phyloP scores from a whole-genome alignment of 2,888 invertebrate species.

The Limnephilus auricula region DNA sequence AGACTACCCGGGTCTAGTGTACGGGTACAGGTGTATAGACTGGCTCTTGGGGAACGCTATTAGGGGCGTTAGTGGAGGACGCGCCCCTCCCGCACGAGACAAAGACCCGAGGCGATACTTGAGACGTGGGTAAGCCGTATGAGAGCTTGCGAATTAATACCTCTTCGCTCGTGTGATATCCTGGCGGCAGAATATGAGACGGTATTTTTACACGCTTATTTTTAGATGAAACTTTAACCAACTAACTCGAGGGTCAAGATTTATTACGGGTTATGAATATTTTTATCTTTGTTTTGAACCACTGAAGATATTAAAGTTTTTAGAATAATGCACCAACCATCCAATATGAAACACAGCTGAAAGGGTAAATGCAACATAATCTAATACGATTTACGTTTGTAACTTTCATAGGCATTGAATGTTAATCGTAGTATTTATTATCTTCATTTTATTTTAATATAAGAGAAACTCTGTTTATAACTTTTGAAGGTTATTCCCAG shows the following conservation, averaged over 20 bases:
- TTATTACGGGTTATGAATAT: not conserved
- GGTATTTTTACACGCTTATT: constrained; percentile 21
- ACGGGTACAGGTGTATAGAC: constrained; percentile 28
- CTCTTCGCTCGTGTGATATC: constrained; percentile 40
- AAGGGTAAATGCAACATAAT: not conserved
- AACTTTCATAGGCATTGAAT: no score
- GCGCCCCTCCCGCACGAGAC: constrained; percentile 52
- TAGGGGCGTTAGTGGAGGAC: constrained; percentile 35
- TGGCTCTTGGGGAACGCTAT: constrained; percentile 44
- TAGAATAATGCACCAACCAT: not conserved
- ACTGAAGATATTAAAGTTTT: not conserved
- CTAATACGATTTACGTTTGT: no score
- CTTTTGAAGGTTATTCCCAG: no score
- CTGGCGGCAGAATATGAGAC: not conserved
- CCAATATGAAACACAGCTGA: not conserved
- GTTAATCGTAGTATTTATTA: no score
- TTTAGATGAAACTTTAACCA: constrained; percentile 5
- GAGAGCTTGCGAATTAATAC: constrained; percentile 50
- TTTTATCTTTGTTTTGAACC: not conserved
- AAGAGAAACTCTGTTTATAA: no score
- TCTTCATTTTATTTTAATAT: no score
- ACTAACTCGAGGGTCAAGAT: not conserved
- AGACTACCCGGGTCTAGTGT: not conserved
- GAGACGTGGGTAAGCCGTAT: constrained; percentile 59
- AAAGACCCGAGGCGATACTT: constrained; percentile 57